phyloP scores from a whole-genome alignment of 2,113 vertebrate genomes.

The Hystrix brachyura region DNA sequence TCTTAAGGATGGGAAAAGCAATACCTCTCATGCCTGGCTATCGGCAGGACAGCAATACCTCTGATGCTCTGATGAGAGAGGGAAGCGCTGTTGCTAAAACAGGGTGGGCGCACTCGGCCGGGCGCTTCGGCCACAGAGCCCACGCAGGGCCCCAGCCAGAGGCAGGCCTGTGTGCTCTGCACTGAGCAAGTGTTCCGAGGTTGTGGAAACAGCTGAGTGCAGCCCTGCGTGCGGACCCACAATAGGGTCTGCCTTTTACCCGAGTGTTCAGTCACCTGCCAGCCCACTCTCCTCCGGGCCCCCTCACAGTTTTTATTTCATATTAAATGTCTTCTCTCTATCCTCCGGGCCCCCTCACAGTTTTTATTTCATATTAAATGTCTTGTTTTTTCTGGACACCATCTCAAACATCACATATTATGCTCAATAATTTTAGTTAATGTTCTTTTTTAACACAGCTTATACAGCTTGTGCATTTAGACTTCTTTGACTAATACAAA shows the following conservation, averaged over 20 bases:
- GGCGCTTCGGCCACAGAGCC: background rate
- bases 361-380: constrained; percentile 52
- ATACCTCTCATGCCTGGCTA: background rate
- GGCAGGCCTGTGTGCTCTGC: background rate
- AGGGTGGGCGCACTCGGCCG: no score
- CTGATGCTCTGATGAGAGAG: background rate
- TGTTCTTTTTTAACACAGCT: background rate
- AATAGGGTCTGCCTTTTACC: background rate
- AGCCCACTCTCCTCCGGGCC: background rate
- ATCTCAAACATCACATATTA: constrained; percentile 44
- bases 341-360: background rate
- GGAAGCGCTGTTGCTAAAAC: no score
- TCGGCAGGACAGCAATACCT: background rate
- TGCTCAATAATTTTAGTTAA: constrained; percentile 19
- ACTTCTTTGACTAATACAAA: constrained; percentile 29
- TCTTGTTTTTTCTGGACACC: background rate
- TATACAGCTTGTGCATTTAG: constrained; percentile 28
- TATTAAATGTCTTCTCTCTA: background rate
- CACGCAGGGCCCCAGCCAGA: background rate
- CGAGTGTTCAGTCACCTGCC: background rate
- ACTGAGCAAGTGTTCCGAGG: background rate
- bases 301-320: constrained; percentile 4
- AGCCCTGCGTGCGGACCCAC: background rate
- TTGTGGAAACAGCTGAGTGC: background rate
- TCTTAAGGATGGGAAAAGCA: background rate